A percentile compares a stretch with the other conserved stretches of the same genome.
These are phyloP conservation scores for Strigamia maritima DNA, from an alignment of 2,888 invertebrate genomes.

Conservation along the genomic window DNA sequence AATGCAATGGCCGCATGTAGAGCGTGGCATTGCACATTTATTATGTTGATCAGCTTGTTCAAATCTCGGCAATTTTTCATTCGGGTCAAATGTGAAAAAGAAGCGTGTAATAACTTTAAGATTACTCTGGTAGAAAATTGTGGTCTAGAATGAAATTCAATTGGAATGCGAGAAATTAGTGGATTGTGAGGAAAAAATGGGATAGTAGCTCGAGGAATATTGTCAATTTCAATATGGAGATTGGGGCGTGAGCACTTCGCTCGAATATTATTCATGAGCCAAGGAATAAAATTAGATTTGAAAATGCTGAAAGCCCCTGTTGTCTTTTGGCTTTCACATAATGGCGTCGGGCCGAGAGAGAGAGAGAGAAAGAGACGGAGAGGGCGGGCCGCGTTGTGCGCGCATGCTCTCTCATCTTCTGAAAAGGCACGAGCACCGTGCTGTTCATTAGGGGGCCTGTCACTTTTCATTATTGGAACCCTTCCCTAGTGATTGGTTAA, in stretches of 20 bases:
- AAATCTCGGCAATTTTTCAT: not conserved
- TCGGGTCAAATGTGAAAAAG: not conserved
- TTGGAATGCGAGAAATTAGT: not conserved
- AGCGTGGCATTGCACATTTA: not conserved
- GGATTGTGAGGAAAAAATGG: not conserved
- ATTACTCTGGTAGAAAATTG: not conserved
- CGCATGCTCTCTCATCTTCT: slow-evolving; percentile 35
- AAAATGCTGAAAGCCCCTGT: slow-evolving; percentile 40
- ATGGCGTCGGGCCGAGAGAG: slow-evolving; percentile 39
- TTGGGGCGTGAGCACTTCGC: slow-evolving; percentile 46
- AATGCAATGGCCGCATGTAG: not conserved
- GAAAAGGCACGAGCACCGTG: slow-evolving; percentile 17
- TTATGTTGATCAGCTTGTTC: not conserved
- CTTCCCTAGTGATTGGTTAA: slow-evolving; percentile 40
- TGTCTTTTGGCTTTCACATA: slow-evolving; percentile 36
- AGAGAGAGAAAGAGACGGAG: slow-evolving; percentile 41
- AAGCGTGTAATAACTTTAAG: not conserved
- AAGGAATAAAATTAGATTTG: slow-evolving; percentile 39
- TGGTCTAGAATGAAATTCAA: not conserved
- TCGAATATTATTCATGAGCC: slow-evolving; percentile 40
- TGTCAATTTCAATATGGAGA: slow-evolving; percentile 40
- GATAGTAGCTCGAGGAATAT: slow-evolving; percentile 32
- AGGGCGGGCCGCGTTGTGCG: slow-evolving; percentile 39
- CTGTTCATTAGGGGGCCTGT: slow-evolving; percentile 35
- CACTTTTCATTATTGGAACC: slow-evolving; percentile 37